Evolutionary conservation across 2,797 vertebrate species (phyloP).

Genomic region (Rhodeus uyekii): DNA sequence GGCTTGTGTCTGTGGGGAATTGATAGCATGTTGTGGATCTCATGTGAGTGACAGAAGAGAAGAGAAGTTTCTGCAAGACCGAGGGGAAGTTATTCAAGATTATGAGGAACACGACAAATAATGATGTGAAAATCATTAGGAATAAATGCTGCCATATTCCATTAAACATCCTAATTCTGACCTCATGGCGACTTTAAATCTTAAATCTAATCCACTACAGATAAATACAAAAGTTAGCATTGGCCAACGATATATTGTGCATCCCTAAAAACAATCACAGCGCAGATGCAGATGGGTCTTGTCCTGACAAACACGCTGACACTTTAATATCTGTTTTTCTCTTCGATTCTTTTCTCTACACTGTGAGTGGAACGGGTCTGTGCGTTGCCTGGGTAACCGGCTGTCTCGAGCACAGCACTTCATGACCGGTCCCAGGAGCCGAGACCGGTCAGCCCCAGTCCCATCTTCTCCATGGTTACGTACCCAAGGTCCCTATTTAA

Average conservation of each 20-base stretch:
- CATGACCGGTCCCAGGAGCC: slow-evolving; percentile 55
- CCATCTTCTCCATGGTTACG: slow-evolving; percentile 58
- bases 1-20: no score
- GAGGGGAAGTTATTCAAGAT: no score
- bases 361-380: slow-evolving; percentile 21
- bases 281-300: background rate
- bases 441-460: slow-evolving; percentile 56
- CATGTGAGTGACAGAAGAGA: no score
- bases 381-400: slow-evolving; percentile 58
- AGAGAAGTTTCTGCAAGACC: no score
- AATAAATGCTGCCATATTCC: no score
- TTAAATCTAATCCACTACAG: background rate
- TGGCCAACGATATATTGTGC: background rate
- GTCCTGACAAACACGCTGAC: slow-evolving; percentile 18
- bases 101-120: no score
- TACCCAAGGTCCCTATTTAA: slow-evolving; percentile 55
- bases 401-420: slow-evolving; percentile 47
- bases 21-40: no score
- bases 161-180: no score
- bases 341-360: slow-evolving; percentile 31
- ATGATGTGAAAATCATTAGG: no score
- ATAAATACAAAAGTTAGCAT: background rate
- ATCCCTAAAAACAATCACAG: background rate
- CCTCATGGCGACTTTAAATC: background rate
- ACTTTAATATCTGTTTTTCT: slow-evolving; percentile 46